Evolutionary conservation across 2,888 invertebrate genomes (phyloP).

Genomic region (Phortica okadai): DNA sequence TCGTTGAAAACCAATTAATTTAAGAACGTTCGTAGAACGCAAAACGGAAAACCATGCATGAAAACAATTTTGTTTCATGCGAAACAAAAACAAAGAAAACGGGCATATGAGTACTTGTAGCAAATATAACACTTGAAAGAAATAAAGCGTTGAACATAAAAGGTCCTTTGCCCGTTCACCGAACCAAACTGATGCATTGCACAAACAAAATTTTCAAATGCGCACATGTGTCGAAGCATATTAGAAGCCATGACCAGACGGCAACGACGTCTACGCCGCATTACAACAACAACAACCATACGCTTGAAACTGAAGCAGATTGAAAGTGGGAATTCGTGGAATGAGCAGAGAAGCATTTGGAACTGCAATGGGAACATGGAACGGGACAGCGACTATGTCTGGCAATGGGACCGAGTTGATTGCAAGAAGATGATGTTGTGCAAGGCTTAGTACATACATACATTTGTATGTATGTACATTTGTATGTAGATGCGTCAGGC

Average conservation of each 20-base stretch:
- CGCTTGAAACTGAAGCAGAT: neutral
- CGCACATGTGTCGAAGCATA: neutral
- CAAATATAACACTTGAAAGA: neutral
- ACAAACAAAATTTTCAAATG: neutral
- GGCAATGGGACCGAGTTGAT: neutral
- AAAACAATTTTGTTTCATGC: neutral
- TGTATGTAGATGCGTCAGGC: too few relatives aligned
- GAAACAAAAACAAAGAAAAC: neutral
- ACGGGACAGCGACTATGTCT: neutral
- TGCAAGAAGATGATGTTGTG: constrained; percentile 15
- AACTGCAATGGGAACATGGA: constrained; percentile 6
- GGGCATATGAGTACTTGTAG: neutral
- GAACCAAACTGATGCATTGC: neutral
- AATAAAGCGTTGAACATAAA: neutral
- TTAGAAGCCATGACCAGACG: neutral
- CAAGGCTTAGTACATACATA: too few relatives aligned
- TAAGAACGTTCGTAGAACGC: neutral
- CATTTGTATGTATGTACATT: too few relatives aligned
- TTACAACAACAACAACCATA: neutral
- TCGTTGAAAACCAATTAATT: neutral
- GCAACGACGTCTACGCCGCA: neutral
- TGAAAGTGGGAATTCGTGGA: neutral
- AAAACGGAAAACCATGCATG: neutral
- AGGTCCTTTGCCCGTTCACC: neutral
- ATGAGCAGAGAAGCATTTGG: neutral